phyloP scores from a whole-genome alignment of 30 jellyfish, hydroid and myxozoan species.

The Pseudorhiza aurosa region DNA sequence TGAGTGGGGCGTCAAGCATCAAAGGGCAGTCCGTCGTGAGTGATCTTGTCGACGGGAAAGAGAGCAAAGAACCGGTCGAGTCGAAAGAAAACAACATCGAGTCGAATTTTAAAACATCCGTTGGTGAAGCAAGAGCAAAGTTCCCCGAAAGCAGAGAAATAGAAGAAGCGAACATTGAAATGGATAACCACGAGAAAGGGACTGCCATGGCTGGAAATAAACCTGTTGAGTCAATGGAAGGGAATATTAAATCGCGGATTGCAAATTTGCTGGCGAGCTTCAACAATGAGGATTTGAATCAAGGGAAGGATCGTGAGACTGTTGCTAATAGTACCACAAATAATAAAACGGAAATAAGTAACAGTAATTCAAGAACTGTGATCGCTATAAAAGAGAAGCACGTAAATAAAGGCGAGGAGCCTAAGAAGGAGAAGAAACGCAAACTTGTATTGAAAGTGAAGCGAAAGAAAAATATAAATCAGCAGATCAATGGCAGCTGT shows the following conservation, averaged over 20 bases:
- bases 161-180: background rate
- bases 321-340: background rate
- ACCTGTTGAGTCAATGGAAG: background rate
- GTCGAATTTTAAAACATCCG: no score
- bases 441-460: slow-evolving; percentile 61
- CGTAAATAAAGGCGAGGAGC: slow-evolving; percentile 5
- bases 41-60: no score
- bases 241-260: background rate
- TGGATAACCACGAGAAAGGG: background rate
- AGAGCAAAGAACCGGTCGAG: no score
- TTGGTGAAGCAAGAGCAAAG: background rate
- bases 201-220: background rate
- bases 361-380: background rate
- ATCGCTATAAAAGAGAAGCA: background rate
- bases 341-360: background rate
- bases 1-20: background rate
- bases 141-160: background rate
- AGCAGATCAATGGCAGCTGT: background rate
- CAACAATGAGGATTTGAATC: background rate
- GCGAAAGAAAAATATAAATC: slow-evolving; percentile 37
- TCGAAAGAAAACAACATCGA: no score
- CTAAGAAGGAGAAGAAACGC: slow-evolving; percentile 62
- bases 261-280: slow-evolving; percentile 7
- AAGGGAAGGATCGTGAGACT: background rate
- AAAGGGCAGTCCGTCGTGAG: background rate